Evolutionary conservation across 2,113 vertebrate species (phyloP), one percentile per base, ranked within the genome.

Genomic region (Pangasianodon hypophthalmus): DNA sequence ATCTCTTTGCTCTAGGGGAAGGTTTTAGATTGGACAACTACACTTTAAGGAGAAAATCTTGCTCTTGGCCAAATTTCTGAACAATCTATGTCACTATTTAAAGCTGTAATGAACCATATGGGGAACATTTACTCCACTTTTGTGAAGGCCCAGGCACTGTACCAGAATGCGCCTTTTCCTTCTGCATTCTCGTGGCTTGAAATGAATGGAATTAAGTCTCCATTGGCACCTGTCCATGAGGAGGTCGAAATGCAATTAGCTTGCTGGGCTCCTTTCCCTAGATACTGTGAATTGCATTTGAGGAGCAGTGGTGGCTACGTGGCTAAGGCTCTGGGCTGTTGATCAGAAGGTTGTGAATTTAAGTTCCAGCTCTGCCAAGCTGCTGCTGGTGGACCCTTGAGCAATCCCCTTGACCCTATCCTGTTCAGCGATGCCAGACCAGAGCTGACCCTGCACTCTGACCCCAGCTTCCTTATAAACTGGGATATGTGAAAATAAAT

Each of bases 91-190:
- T 50, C 21, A 16, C 32, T 41, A 83, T 83, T 83, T 58, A 83
- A 83, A 83, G 29, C 52, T 58, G 81, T 58, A 58, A 58, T 41
- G 81, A 58, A 83, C 54, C 81, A 83, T 83, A 52, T 83, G 81
- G 52, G 2, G 54, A 58, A 24, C 81, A 41, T 83, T 58, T 13
- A 56, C 18, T 83, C 81, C 4, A 21, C 50, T 1, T 81, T 82
- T 54, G 46, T n/a, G 46, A 52, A 50, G 8, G 44, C 11, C 18
- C 80, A 21, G 81, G 32, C 10, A 5, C 6, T 81, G 48, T n/a
- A n/a, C 11, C 46, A 50, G 77, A 19, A 82, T 21, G 50, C 1
- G 16, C 13, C 77, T 8, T 82, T 56, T 54, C 80, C n/a, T 32
- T 82, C 32, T 11, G 52, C 19, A 41, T 41, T 83, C 29, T 54